These are phyloP conservation scores for Leptestheria dahalacensis DNA, from an alignment of 1,140 invertebrate genomes.

Conservation along the genomic window DNA sequence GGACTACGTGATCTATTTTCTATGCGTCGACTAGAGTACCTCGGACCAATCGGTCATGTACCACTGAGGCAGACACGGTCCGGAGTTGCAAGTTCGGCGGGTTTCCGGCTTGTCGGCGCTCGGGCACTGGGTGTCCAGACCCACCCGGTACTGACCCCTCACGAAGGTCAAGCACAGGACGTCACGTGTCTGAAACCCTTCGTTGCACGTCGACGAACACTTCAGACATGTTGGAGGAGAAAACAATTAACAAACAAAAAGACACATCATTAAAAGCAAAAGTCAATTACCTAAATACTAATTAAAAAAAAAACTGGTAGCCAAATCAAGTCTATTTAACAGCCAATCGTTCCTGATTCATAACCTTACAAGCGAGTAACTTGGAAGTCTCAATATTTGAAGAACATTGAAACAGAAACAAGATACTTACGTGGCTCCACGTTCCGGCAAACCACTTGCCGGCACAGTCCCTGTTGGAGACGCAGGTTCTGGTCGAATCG, in stretches of 20 bases:
- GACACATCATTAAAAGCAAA: background rate
- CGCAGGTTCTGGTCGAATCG: conserved; percentile 39
- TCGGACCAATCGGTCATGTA: conserved; percentile 44
- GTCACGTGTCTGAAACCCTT: conserved; percentile 39
- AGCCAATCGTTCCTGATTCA: too few species aligned
- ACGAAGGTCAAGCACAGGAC: conserved; percentile 40
- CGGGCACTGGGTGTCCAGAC: conserved; percentile 31
- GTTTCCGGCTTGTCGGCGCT: conserved; percentile 27
- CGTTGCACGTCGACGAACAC: conserved; percentile 45
- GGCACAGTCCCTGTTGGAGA: conserved; percentile 41
- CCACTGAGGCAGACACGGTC: conserved; percentile 41
- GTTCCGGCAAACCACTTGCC: conserved; percentile 51
- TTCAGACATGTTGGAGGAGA: conserved; percentile 20
- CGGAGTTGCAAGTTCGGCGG: conserved; percentile 30
- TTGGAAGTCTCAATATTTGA: background rate
- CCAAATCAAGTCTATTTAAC: too few species aligned
- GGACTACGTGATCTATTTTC: too few species aligned
- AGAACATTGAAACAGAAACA: conserved; percentile 3
- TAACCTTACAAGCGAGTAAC: too few species aligned
- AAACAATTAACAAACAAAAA: background rate
- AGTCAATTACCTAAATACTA: too few species aligned
- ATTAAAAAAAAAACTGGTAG: too few species aligned
- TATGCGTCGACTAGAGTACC: too few species aligned
- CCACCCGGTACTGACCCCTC: conserved; percentile 24
- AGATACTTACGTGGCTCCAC: conserved; percentile 35